Evolutionary conservation across 2,797 vertebrate genomes (phyloP).

Genomic region (Micrastur ruficollis): DNA sequence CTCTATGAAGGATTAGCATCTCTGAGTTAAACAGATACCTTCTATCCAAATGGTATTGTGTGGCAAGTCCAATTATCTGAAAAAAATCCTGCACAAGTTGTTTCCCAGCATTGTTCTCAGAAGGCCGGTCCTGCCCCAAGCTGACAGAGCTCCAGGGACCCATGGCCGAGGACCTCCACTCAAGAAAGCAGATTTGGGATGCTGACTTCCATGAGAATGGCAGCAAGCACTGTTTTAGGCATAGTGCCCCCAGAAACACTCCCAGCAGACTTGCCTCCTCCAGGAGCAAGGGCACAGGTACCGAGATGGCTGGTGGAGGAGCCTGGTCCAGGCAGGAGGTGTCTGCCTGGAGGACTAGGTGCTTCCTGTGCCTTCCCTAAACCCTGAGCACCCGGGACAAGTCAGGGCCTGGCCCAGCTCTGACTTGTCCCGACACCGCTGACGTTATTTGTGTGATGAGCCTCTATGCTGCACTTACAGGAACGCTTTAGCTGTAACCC

Average conservation of each 20-base stretch:
- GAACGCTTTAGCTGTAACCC: background rate
- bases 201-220: background rate
- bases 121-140: background rate
- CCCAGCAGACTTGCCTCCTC: background rate
- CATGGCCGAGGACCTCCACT: accelerated
- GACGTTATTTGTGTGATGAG: background rate
- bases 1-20: background rate
- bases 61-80: background rate
- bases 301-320: background rate
- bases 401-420: background rate
- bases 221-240: background rate
- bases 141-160: background rate
- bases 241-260: accelerated
- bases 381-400: background rate
- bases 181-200: background rate
- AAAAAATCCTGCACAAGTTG: background rate
- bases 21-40: background rate
- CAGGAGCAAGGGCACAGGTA: background rate
- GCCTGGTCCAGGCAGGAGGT: background rate
- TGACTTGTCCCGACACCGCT: background rate
- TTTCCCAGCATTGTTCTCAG: background rate
- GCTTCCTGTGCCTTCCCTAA: background rate
- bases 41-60: background rate
- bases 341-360: background rate
- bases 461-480: background rate